Percentiles rank a stretch among this genome's conserved stretches.
These are phyloP conservation scores for Petrocephalus microphthalmus DNA, from an alignment of 2,113 vertebrate genomes.

Conservation along the genomic window DNA sequence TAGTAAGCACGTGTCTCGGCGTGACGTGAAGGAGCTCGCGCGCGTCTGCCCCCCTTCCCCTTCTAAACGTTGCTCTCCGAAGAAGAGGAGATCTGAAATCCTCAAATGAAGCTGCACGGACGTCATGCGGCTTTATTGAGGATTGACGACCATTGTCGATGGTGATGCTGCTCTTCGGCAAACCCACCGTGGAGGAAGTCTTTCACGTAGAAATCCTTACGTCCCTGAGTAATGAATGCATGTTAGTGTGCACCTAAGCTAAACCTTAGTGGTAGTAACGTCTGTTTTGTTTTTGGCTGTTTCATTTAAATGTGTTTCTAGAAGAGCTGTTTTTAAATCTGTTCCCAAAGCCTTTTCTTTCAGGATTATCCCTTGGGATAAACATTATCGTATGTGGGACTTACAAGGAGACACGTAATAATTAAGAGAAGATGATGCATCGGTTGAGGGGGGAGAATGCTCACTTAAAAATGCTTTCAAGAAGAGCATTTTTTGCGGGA, in stretches of 20 bases:
- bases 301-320: slow-evolving; percentile 52
- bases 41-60: slow-evolving; percentile 60
- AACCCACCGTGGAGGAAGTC: not conserved
- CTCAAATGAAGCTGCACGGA: slow-evolving; percentile 86
- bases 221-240: not conserved
- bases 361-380: slow-evolving; percentile 82
- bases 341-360: slow-evolving; percentile 91
- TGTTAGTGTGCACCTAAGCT: not conserved
- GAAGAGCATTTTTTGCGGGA: slow-evolving; percentile 81
- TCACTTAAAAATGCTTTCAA: slow-evolving; percentile 80
- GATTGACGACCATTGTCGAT: slow-evolving; percentile 63
- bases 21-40: slow-evolving; percentile 81
- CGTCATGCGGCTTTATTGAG: slow-evolving; percentile 82
- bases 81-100: slow-evolving; percentile 73
- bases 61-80: slow-evolving; percentile 68
- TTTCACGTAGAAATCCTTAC: not conserved
- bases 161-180: slow-evolving; percentile 23
- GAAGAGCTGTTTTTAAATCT: slow-evolving; percentile 74
- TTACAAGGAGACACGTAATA: slow-evolving; percentile 80
- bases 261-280: slow-evolving; percentile 14
- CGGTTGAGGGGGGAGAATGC: slow-evolving; percentile 68
- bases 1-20: slow-evolving; percentile 79
- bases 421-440: slow-evolving; percentile 85
- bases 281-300: slow-evolving; percentile 13
- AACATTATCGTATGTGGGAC: slow-evolving; percentile 81